Evolutionary conservation across 2,797 vertebrate genomes (phyloP).

Genomic region (Brachyalestes nurse): DNA sequence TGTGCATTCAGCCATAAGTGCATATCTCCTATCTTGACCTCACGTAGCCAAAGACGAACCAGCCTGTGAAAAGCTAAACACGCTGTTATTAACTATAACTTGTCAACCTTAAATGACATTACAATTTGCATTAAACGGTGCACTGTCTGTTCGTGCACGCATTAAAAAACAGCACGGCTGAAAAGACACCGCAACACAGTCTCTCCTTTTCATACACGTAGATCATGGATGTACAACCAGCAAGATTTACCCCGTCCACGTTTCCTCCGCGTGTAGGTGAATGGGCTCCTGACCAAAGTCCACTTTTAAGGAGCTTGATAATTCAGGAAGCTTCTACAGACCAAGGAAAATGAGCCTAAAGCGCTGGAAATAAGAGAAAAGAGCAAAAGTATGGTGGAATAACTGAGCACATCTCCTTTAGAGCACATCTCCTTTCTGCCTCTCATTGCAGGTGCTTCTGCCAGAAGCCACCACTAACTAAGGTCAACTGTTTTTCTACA

Average conservation of each 20-base stretch:
- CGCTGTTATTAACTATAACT: no score
- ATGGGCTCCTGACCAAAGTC: slow-evolving; percentile 58
- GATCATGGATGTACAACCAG: neutral
- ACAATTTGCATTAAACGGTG: no score
- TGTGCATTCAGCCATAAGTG: no score
- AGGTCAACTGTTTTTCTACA: no score
- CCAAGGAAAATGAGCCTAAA: neutral
- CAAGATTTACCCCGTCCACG: neutral
- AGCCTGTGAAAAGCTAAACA: neutral
- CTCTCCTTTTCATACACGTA: neutral
- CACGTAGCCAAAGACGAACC: no score
- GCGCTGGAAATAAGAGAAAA: neutral
- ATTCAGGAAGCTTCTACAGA: slow-evolving; percentile 42
- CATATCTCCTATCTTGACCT: no score
- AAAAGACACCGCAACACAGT: neutral
- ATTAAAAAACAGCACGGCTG: neutral
- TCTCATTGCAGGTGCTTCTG: neutral
- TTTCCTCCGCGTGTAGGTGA: slow-evolving; percentile 1
- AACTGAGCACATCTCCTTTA: neutral
- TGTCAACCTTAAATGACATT: no score
- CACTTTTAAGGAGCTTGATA: slow-evolving; percentile 35
- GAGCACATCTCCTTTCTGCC: neutral
- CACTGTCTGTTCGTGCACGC: neutral
- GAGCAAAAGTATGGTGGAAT: neutral
- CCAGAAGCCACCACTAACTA: neutral